Conservation (phyloP, 2,113 vertebrate genomes). For the Pseudopipra pipra region DNA sequence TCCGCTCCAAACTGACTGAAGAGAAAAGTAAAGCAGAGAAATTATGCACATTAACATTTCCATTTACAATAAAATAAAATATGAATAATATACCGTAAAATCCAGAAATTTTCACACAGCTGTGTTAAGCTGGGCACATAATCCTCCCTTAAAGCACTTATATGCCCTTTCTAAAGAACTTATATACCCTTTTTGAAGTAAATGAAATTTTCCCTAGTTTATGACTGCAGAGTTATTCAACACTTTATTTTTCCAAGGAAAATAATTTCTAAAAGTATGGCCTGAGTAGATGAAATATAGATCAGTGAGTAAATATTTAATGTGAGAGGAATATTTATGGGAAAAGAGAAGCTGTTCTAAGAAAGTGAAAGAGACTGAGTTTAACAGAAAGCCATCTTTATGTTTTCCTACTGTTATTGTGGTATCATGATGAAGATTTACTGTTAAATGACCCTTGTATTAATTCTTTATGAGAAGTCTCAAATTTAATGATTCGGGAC, state of each 20-base stretch:
- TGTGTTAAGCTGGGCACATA: not conserved
- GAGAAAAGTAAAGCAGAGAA: not conserved
- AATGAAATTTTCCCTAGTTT: not conserved
- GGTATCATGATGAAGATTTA: not conserved
- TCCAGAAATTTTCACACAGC: not conserved
- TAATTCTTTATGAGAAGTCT: not conserved
- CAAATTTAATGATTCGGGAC: not conserved
- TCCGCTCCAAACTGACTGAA: not conserved
- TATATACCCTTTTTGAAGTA: not conserved
- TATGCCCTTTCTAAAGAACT: not conserved
- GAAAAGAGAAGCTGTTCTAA: not conserved
- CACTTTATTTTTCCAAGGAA: not conserved
- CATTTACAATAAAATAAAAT: not conserved
- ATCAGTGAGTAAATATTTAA: not conserved
- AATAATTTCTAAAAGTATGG: not conserved
- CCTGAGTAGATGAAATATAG: not conserved
- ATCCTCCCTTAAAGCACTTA: not conserved
- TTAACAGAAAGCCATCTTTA: not conserved
- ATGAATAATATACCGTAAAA: not conserved
- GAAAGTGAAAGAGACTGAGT: not conserved
- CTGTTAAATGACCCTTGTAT: not conserved
- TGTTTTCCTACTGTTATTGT: not conserved
- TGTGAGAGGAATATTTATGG: not conserved
- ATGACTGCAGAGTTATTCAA: not conserved
- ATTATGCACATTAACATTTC: not conserved